Evolutionary conservation across 1,140 invertebrate species (phyloP), one percentile per base, ranked within the genome.

Genomic region (Megathymus violae): DNA sequence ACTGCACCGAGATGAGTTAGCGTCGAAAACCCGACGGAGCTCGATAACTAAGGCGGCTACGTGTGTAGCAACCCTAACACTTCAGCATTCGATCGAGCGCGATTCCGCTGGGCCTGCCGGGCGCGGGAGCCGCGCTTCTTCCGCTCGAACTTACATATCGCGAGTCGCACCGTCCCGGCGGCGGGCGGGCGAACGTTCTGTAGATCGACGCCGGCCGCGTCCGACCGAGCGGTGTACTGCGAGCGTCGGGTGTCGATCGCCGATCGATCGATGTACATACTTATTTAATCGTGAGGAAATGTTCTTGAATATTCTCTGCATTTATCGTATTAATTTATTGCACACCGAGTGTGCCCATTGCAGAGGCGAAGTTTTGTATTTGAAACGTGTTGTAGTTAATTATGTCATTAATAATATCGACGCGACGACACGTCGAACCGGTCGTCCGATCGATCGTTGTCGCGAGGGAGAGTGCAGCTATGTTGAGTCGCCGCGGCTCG

Each of bases 391-490:
- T 22, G 34, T 52, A 52, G 50, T 52, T 52, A 52, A 44, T 44
- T 22, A 16, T 38, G 38, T 38, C n/a, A 17, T 38, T 52, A 11
- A 47, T 15, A 11, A 1, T 17, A 16, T 50, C 15, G 47, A 44
- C 58, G 62, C 11, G 63, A 54, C 60, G 62, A 38, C 34, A 43
- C 41, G 50, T 64, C 46, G 34, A n/a, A n/a, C n/a, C 52, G 48
- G 44, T 64, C 58, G 66, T 66, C 65, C 59, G 62, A 74, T 67
- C 64, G 72, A n/a, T 62, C 77, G 74, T 73, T 74, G 77, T 76
- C 75, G 78, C 79, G 79, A 80, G 78, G 74, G 74, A 71, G 66
- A 75, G 65, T 44, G 78, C 62, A 62, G 64, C 76, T 70, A 76
- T 76, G 69, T 72, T 41, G 71, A 71, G 74, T 74, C 75, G 71